Evolutionary conservation across 2,797 vertebrate genomes (phyloP).

Genomic region (Melanotaenia maccullochi): DNA sequence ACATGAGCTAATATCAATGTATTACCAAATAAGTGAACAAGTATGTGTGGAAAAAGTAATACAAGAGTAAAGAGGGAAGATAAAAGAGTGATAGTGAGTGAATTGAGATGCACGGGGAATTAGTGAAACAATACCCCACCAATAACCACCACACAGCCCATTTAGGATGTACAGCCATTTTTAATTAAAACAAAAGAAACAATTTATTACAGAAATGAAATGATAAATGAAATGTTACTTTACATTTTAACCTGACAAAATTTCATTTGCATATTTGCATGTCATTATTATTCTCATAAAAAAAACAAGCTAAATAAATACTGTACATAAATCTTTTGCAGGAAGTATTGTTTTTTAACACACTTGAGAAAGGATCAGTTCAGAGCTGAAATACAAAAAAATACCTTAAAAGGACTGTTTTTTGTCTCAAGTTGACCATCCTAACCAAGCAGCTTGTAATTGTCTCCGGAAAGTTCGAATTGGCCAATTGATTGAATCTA

Average conservation of each 20-base stretch:
- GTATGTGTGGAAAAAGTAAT: no score
- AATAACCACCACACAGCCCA: not conserved
- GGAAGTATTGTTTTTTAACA: constrained; percentile 12
- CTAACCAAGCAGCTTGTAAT: not conserved
- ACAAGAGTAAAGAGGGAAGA: no score
- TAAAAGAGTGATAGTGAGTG: no score
- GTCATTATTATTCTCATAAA: constrained; percentile 30
- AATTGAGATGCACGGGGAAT: no score
- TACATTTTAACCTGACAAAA: constrained; percentile 41
- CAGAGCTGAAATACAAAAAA: constrained; percentile 3
- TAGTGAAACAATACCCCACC: no score
- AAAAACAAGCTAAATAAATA: constrained; percentile 53
- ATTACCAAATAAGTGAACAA: no score
- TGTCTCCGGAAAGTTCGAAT: not conserved
- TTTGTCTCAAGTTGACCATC: not conserved
- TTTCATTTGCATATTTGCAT: constrained; percentile 51
- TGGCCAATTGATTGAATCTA: not conserved
- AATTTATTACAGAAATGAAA: constrained; percentile 40
- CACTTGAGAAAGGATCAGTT: not conserved
- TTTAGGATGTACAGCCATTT: constrained; percentile 15
- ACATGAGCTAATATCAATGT: no score
- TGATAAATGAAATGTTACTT: constrained; percentile 30
- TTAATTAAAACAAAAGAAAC: constrained; percentile 58
- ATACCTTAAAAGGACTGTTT: not conserved
- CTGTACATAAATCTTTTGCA: constrained; percentile 47